These are phyloP conservation scores for Drosophila melanogaster DNA, from an alignment of 1,140 invertebrate species.

Conservation along the genomic window DNA sequence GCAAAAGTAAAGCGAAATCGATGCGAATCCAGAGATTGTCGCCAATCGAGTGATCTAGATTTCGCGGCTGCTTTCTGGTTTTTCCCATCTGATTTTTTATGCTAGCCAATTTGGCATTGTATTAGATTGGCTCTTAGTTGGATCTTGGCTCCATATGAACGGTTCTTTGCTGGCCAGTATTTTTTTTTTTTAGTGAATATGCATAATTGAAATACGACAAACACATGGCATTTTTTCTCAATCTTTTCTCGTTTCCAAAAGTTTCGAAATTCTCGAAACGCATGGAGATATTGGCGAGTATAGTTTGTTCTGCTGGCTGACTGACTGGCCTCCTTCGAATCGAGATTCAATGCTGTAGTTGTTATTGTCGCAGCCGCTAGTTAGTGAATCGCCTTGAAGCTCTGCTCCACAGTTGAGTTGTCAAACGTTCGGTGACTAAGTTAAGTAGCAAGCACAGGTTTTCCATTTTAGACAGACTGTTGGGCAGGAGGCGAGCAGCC, in stretches of 20 bases:
- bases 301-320: constrained; percentile 65
- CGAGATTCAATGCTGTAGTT: constrained; percentile 36
- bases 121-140: constrained; percentile 8
- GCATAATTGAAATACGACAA: constrained; percentile 54
- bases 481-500: constrained; percentile 12
- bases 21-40: constrained; percentile 15
- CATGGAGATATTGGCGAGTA: constrained; percentile 67
- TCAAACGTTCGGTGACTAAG: constrained; percentile 68
- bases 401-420: constrained; percentile 72
- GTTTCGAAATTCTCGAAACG: constrained; percentile 80
- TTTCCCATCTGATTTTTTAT: constrained; percentile 48
- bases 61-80: constrained; percentile 51
- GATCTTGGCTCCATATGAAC: constrained; percentile 54
- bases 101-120: constrained; percentile 27
- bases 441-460: constrained; percentile 53
- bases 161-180: constrained; percentile 57
- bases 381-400: constrained; percentile 67
- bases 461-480: constrained; percentile 8
- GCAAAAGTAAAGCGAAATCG: constrained; percentile 17
- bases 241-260: constrained; percentile 25
- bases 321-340: constrained; percentile 49
- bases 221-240: constrained; percentile 7
- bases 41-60: constrained; percentile 22
- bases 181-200: constrained; percentile 31
- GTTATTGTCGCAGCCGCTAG: constrained; percentile 42